phyloP scores from a whole-genome alignment of 2,113 vertebrate species.

The Oxyura jamaicensis region DNA sequence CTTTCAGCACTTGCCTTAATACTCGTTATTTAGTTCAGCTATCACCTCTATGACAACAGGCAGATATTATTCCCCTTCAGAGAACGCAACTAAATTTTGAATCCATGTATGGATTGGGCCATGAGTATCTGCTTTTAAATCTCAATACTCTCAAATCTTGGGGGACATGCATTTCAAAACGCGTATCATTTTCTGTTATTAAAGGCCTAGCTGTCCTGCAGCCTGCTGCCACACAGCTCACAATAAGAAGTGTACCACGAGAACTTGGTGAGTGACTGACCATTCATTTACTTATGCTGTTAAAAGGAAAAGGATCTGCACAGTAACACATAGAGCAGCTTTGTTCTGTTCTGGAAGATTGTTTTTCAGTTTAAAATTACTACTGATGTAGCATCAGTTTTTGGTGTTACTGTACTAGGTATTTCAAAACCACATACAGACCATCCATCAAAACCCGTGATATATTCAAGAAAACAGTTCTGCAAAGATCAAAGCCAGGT shows the following conservation, averaged over 20 bases:
- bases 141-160: background rate
- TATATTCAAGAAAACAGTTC: background rate
- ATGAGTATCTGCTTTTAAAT: background rate
- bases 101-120: background rate
- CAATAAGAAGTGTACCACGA: background rate
- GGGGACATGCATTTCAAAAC: background rate
- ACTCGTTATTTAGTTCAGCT: background rate
- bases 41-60: background rate
- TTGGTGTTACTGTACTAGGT: background rate
- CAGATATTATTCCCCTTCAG: background rate
- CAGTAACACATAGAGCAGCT: background rate
- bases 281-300: background rate
- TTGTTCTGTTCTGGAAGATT: background rate
- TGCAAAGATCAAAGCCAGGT: background rate
- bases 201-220: background rate
- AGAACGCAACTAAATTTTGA: background rate
- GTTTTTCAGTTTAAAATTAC: background rate
- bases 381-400: background rate
- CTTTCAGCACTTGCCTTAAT: background rate
- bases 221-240: background rate
- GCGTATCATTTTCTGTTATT: background rate
- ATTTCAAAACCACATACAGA: background rate
- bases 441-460: background rate
- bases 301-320: background rate
- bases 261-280: background rate